phyloP scores from a whole-genome alignment of 2,888 invertebrate genomes.

The Agelastica alni region DNA sequence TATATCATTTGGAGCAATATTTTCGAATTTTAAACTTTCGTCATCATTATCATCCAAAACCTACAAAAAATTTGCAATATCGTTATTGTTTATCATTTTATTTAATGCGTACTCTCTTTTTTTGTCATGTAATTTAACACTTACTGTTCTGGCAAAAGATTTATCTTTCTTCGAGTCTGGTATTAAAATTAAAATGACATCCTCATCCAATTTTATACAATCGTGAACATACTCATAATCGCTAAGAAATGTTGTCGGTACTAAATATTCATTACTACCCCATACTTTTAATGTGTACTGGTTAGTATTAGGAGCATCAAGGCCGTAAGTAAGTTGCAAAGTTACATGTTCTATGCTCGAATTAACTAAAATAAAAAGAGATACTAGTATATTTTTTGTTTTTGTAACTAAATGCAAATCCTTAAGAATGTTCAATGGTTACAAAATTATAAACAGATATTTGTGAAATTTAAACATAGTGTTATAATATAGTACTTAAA shows the following conservation, averaged over 20 bases:
- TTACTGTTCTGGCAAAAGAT: constrained; percentile 76
- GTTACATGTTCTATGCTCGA: constrained; percentile 86
- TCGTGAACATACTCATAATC: constrained; percentile 93
- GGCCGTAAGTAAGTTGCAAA: constrained; percentile 78
- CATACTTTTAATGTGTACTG: constrained; percentile 73
- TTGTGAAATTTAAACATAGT: no score
- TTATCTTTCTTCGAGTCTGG: constrained; percentile 70
- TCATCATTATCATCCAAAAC: constrained; percentile 79
- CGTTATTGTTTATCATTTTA: no score
- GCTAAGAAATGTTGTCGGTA: constrained; percentile 78
- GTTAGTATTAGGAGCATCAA: constrained; percentile 64
- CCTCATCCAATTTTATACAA: constrained; percentile 90
- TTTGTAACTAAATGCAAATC: no score
- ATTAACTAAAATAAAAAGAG: constrained; percentile 69
- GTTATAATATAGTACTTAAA: no score
- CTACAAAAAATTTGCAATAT: constrained; percentile 56
- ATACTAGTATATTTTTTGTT: no score
- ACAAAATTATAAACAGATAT: no score
- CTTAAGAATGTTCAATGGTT: no score
- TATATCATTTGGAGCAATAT: constrained; percentile 77
- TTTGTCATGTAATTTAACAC: no score
- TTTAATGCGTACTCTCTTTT: no score
- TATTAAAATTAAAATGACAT: constrained; percentile 72
- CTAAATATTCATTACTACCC: constrained; percentile 88
- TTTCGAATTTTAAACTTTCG: constrained; percentile 74